phyloP scores from a whole-genome alignment of 2,113 vertebrate species.

The Ranitomeya imitator region DNA sequence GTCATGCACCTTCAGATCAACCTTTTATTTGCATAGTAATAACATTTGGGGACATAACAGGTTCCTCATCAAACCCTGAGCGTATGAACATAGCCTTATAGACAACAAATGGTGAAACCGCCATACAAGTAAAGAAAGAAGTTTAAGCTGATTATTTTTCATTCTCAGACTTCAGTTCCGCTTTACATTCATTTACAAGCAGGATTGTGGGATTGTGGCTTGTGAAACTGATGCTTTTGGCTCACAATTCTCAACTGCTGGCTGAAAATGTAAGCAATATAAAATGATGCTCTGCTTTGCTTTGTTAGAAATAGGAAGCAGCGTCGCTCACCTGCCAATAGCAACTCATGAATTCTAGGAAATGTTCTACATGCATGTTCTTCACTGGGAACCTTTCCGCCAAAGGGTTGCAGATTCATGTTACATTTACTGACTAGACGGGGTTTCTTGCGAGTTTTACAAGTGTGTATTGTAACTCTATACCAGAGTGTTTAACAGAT shows the following conservation, averaged over 20 bases:
- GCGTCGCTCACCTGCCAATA: constrained; percentile 37
- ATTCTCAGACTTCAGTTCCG: constrained; percentile 14
- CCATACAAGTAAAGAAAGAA: neutral
- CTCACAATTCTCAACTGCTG: neutral
- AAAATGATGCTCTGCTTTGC: constrained; percentile 33
- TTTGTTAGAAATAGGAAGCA: constrained; percentile 34
- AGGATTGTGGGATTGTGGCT: constrained; percentile 37
- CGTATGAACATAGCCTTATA: neutral
- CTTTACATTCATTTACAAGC: constrained; percentile 27
- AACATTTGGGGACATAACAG: too few relatives aligned
- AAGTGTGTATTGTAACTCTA: constrained; percentile 41
- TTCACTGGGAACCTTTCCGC: constrained; percentile 32
- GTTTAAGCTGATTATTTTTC: neutral
- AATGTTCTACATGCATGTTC: constrained; percentile 28
- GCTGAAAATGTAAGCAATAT: constrained; percentile 17
- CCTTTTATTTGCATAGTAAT: too few relatives aligned
- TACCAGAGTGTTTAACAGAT: constrained; percentile 17
- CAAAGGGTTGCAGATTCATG: constrained; percentile 25
- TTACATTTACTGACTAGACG: constrained; percentile 34
- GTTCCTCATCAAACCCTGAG: too few relatives aligned
- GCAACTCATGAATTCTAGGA: constrained; percentile 39
- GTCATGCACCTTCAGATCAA: too few relatives aligned
- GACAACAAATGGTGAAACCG: neutral
- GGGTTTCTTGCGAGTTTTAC: constrained; percentile 35
- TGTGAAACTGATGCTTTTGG: constrained; percentile 7